Conservation (phyloP, 2,888 invertebrate species). For the Xylota segnis region DNA sequence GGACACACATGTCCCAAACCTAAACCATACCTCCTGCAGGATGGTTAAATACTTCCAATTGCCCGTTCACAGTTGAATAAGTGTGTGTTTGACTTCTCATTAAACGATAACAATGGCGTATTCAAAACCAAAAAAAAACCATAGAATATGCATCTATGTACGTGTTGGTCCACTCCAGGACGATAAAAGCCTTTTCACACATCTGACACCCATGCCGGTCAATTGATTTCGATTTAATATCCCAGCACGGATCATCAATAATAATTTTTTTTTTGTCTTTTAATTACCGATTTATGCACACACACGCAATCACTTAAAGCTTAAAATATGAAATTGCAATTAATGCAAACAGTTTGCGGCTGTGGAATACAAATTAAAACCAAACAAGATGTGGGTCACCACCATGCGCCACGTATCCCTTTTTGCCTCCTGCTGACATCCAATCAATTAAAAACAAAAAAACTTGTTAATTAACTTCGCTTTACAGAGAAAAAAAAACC, state of each 20-base stretch:
- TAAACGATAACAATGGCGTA: not conserved
- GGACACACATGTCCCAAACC: no score
- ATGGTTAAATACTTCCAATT: not conserved
- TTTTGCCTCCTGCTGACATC: not conserved
- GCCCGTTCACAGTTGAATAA: not conserved
- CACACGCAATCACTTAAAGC: slow-evolving; percentile 53
- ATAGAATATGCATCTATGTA: not conserved
- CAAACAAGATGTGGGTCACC: slow-evolving; percentile 27
- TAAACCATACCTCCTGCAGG: no score
- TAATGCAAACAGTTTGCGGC: slow-evolving; percentile 56
- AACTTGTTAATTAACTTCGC: slow-evolving; percentile 50
- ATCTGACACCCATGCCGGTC: not conserved
- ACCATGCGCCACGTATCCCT: not conserved
- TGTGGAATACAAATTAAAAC: slow-evolving; percentile 15
- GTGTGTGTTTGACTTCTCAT: not conserved
- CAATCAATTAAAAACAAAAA: slow-evolving; percentile 44
- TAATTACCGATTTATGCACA: slow-evolving; percentile 66
- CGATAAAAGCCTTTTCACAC: not conserved
- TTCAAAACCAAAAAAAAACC: not conserved
- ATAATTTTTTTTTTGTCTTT: no score
- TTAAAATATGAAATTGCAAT: slow-evolving; percentile 49
- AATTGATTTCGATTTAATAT: slow-evolving; percentile 40
- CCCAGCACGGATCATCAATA: not conserved
- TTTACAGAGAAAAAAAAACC: not conserved
- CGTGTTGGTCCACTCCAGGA: no score